Percentiles rank a stretch among this genome's conserved stretches.
phyloP scores from a whole-genome alignment of 2,888 invertebrate genomes.

The Heliconius ethilla region DNA sequence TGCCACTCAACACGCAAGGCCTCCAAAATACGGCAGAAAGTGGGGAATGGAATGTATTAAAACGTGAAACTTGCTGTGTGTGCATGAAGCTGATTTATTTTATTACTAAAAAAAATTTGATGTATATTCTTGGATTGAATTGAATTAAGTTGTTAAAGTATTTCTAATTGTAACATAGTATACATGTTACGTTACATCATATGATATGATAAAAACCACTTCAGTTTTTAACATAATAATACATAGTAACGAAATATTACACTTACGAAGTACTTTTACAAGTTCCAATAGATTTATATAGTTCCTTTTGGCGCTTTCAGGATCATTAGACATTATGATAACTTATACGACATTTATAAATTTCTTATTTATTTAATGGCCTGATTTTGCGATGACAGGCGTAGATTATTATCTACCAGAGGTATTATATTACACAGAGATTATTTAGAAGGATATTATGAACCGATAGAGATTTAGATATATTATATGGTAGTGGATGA shows the following conservation, averaged over 20 bases:
- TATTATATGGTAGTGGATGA: too few species aligned
- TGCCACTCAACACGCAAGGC: neutral
- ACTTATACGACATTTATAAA: neutral
- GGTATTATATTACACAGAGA: too few species aligned
- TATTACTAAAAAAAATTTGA: too few species aligned
- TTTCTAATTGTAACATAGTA: too few species aligned
- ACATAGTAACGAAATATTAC: neutral
- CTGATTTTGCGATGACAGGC: neutral
- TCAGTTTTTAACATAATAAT: neutral
- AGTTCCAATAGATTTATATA: slow-evolving; percentile 6
- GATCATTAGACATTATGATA: neutral
- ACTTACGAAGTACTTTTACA: slow-evolving; percentile 3
- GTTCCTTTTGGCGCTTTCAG: neutral
- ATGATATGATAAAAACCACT: neutral
- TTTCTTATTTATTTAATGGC: neutral
- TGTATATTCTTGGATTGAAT: too few species aligned
- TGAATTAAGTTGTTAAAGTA: too few species aligned
- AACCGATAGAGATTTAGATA: too few species aligned
- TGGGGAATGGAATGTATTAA: neutral
- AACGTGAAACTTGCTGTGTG: too few species aligned
- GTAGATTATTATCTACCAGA: neutral
- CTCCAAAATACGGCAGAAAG: too few species aligned
- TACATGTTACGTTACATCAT: too few species aligned
- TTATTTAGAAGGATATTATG: too few species aligned
- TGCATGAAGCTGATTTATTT: too few species aligned